Evolutionary conservation across 2,888 invertebrate species (phyloP).

Genomic region (Axea sp.): DNA sequence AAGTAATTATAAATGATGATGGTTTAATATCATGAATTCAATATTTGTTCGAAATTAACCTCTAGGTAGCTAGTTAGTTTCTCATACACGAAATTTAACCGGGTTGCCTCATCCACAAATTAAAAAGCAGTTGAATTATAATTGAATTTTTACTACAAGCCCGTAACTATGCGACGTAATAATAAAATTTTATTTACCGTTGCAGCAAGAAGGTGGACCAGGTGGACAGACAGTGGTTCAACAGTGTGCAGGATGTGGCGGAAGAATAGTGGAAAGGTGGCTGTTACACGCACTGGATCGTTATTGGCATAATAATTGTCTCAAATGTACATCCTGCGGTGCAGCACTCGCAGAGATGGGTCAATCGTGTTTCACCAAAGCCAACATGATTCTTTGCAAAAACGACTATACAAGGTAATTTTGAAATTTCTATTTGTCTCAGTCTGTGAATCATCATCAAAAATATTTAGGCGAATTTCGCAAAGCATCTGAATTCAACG

Average conservation of each 20-base stretch:
- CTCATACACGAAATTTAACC: slow-evolving; percentile 5
- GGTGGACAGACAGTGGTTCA: slow-evolving; percentile 81
- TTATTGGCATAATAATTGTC: slow-evolving; percentile 97
- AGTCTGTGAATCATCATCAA: too few relatives aligned
- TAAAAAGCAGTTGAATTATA: slow-evolving; percentile 15
- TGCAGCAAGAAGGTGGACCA: slow-evolving; percentile 77
- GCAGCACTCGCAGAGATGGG: slow-evolving; percentile 95
- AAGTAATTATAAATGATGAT: too few relatives aligned
- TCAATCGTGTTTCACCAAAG: slow-evolving; percentile 94
- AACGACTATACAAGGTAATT: slow-evolving; percentile 95
- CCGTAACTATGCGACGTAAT: slow-evolving; percentile 30
- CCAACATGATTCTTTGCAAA: slow-evolving; percentile 97
- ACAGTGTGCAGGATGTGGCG: slow-evolving; percentile 94
- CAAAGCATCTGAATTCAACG: too few relatives aligned
- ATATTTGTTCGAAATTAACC: too few relatives aligned
- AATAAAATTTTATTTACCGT: slow-evolving; percentile 60
- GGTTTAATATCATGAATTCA: too few relatives aligned
- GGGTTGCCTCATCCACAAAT: slow-evolving; percentile 12
- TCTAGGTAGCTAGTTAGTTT: too few relatives aligned
- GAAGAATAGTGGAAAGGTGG: slow-evolving; percentile 95
- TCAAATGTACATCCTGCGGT: slow-evolving; percentile 95
- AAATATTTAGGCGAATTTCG: too few relatives aligned
- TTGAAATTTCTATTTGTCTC: background rate
- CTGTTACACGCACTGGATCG: slow-evolving; percentile 94
- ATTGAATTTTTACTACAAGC: slow-evolving; percentile 28